These are phyloP conservation scores for Gambelia wislizenii DNA, from an alignment of 2,797 vertebrate species.

Conservation along the genomic window DNA sequence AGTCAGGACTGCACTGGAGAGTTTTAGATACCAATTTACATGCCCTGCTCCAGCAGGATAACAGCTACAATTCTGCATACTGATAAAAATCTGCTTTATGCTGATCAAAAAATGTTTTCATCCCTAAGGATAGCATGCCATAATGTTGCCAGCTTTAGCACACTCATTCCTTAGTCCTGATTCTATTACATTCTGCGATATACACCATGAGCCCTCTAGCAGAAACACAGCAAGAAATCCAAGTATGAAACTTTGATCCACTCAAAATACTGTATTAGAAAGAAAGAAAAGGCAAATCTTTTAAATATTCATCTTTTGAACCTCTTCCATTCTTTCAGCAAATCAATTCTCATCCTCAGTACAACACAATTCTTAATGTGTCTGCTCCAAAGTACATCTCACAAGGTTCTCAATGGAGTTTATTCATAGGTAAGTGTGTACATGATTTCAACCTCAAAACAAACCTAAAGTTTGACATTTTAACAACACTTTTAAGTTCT, in stretches of 20 bases:
- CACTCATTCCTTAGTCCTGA: not conserved
- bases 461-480: conserved; percentile 25
- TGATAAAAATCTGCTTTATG: conserved; percentile 10
- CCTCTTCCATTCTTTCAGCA: not conserved
- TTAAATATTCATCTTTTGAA: not conserved
- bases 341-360: not conserved
- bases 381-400: no score
- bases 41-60: no score
- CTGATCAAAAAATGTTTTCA: conserved; percentile 37
- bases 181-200: not conserved
- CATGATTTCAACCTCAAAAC: not conserved
- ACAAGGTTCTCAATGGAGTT: not conserved
- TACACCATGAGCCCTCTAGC: not conserved
- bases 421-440: not conserved
- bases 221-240: not conserved
- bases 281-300: not conserved
- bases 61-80: not conserved
- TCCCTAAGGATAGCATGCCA: not conserved
- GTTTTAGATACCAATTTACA: not conserved
- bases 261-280: not conserved
- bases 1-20: not conserved
- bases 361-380: no score
- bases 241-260: not conserved
- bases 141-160: not conserved
- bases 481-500: conserved; percentile 10